These are phyloP conservation scores for Sander vitreus DNA, from an alignment of 2,113 vertebrate genomes.

Conservation along the genomic window DNA sequence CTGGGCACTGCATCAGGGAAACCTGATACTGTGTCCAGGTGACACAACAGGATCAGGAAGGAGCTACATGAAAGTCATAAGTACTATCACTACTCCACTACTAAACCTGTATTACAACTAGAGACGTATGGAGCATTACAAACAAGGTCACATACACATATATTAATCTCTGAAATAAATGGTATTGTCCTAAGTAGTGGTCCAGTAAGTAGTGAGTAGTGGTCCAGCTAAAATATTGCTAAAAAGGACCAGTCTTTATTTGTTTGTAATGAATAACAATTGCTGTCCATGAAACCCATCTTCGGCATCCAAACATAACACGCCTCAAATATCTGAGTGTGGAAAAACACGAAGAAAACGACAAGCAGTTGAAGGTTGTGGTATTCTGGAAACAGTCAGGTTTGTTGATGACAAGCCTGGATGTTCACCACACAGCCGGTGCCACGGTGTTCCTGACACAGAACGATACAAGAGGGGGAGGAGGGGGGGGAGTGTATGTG, in stretches of 20 bases:
- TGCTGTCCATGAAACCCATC: neutral
- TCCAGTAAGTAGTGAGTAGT: neutral
- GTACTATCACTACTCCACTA: neutral
- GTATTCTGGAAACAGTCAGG: constrained; percentile 74
- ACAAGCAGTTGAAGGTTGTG: constrained; percentile 27
- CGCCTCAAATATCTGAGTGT: constrained; percentile 8
- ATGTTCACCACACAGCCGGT: constrained; percentile 51
- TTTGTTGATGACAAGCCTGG: constrained; percentile 68
- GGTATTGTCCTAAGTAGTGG: too few species aligned
- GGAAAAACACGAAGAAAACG: constrained; percentile 11
- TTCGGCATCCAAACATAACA: neutral
- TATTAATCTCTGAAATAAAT: neutral
- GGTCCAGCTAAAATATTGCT: neutral
- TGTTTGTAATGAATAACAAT: neutral
- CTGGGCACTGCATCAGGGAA: constrained; percentile 27
- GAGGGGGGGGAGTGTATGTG: neutral
- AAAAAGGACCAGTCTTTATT: neutral
- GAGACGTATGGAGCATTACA: neutral
- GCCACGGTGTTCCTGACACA: constrained; percentile 72
- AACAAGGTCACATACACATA: neutral
- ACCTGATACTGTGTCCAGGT: constrained; percentile 42
- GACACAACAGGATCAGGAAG: constrained; percentile 19
- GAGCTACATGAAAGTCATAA: neutral
- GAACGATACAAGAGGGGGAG: constrained; percentile 41
- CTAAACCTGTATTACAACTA: neutral